phyloP scores from a whole-genome alignment of 2,797 vertebrate species.

The Rhinophrynus dorsalis region DNA sequence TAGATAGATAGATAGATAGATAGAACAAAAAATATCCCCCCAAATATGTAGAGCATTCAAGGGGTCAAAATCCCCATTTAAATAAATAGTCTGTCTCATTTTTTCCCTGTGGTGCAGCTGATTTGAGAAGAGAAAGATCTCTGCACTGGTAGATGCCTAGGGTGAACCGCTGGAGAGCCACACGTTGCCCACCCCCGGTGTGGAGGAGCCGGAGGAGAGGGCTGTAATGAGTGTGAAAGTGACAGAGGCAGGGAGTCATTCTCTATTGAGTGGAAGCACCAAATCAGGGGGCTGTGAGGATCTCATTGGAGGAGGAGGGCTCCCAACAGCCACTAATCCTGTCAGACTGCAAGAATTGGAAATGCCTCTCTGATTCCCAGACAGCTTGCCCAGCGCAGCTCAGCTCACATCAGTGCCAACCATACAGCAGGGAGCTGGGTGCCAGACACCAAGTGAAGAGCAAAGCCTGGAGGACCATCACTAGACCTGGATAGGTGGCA shows the following conservation, averaged over 20 bases:
- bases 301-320: slow-evolving; percentile 68
- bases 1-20: no score
- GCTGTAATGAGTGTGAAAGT: no score
- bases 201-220: no score
- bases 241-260: slow-evolving; percentile 64
- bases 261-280: slow-evolving; percentile 64
- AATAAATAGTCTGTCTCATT: no score
- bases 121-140: no score
- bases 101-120: no score
- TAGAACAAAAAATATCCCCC: no score
- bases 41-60: no score
- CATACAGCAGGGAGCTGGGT: slow-evolving; percentile 1
- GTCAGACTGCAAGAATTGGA: slow-evolving; percentile 66
- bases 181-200: no score
- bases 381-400: slow-evolving; percentile 65
- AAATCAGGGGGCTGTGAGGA: slow-evolving; percentile 66
- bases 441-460: background rate
- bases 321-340: slow-evolving; percentile 63
- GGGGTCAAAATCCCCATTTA: no score
- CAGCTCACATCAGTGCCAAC: slow-evolving; percentile 36
- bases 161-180: no score
- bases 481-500: background rate
- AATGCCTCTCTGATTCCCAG: slow-evolving; percentile 64
- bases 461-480: background rate
- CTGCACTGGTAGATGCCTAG: no score